phyloP scores from a whole-genome alignment of 35 echinoderm and acorn worm genomes.

The Hemicentrotus pulcherrimus region DNA sequence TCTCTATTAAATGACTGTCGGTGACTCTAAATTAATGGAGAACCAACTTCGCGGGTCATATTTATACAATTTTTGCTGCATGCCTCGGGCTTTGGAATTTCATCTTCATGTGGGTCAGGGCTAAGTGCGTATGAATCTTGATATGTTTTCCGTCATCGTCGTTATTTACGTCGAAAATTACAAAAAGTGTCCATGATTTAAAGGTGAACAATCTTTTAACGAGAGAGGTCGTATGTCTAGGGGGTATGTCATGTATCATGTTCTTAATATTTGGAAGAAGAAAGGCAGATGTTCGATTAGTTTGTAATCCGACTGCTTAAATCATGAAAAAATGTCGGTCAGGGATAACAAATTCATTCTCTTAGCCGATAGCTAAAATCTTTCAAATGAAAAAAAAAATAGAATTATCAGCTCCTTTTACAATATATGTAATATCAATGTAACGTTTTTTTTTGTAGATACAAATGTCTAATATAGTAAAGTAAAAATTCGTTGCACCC shows the following conservation, averaged over 20 bases:
- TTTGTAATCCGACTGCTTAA: not conserved
- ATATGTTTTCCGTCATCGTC: not conserved
- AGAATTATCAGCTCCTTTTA: too few relatives aligned
- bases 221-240: not conserved
- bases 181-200: not conserved
- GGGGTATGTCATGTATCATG: not conserved
- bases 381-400: too few relatives aligned
- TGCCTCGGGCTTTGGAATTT: not conserved
- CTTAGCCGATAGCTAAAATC: too few relatives aligned
- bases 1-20: not conserved
- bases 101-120: not conserved
- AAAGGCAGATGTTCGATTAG: not conserved
- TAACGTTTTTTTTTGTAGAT: too few relatives aligned
- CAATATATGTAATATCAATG: too few relatives aligned
- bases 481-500: too few relatives aligned
- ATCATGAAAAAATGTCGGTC: not conserved
- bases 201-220: not conserved
- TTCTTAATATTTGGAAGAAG: not conserved
- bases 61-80: not conserved
- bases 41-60: not conserved
- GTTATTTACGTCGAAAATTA: not conserved
- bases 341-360: too few relatives aligned
- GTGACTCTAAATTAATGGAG: not conserved
- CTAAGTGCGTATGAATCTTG: not conserved
- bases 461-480: too few relatives aligned